Evolutionary conservation across 92 coral and sea anemone species (phyloP).

Genomic region (Epizoanthus fatuus): DNA sequence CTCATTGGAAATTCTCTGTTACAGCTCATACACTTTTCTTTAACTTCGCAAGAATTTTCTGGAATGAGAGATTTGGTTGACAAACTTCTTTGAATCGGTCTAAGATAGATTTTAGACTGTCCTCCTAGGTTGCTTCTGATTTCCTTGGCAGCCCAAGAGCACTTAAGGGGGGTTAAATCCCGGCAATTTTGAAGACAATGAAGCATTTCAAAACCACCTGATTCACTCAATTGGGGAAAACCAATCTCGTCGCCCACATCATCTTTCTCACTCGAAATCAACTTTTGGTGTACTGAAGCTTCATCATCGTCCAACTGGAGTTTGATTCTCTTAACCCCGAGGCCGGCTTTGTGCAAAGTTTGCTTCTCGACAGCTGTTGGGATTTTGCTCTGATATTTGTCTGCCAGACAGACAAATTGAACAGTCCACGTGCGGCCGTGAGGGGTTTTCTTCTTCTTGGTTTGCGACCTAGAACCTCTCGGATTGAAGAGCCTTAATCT

Average conservation of each 20-base stretch:
- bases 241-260: slow-evolving; percentile 39
- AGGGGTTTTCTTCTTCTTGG: neutral
- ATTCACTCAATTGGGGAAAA: slow-evolving; percentile 50
- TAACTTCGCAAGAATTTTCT: slow-evolving; percentile 37
- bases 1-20: slow-evolving; percentile 48
- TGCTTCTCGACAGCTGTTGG: slow-evolving; percentile 35
- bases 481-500: slow-evolving; percentile 53
- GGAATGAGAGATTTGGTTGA: slow-evolving; percentile 59
- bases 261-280: slow-evolving; percentile 45
- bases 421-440: no score
- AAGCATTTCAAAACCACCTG: slow-evolving; percentile 60
- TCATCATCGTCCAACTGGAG: neutral
- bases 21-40: slow-evolving; percentile 53
- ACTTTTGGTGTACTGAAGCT: neutral
- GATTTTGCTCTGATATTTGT: no score
- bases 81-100: slow-evolving; percentile 57
- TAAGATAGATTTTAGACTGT: slow-evolving; percentile 58
- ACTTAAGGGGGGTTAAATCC: slow-evolving; percentile 36
- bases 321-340: slow-evolving; percentile 26
- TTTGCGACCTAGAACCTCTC: slow-evolving; percentile 35
- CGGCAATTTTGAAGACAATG: slow-evolving; percentile 61
- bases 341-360: slow-evolving; percentile 38
- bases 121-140: slow-evolving; percentile 54
- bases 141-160: slow-evolving; percentile 57
- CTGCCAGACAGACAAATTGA: no score